Evolutionary conservation across 2,888 invertebrate species (phyloP), one percentile per base, ranked within the genome.

Genomic region (Rhopalosiphum nymphaeae): DNA sequence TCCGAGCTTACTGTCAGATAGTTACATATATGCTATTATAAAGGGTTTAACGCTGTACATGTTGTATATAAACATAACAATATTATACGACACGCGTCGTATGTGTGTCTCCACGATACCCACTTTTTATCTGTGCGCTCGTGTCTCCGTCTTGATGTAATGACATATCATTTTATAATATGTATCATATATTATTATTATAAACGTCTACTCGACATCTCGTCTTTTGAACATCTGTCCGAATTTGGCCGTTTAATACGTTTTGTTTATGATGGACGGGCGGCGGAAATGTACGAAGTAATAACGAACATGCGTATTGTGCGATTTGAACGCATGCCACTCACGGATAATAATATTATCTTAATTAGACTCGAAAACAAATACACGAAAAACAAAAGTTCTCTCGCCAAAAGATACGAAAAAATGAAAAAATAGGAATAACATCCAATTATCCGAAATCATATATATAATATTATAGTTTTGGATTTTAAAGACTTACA

Each of bases 1-100:
- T 93, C 93, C 90, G 94, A 91, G 94, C 94, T 94, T 94, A 94
- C 90, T 94, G 94, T 94, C 94, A 86, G 21, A 57, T 46, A 78
- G 94, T 94, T 91, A 90, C n/a, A 85, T 46, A 87, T 42, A 44
- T 61, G 53, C 86, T 86, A 67, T 93, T 93, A 67, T 85, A 86
- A 91, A 85, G 44, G 53, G 93, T 78, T 78, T 78, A 78, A 78
- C 78, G 78, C 9, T 78, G 78, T 92, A 67, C 46, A 67, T n/a
- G 67, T 10, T n/a, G 49, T 67, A 49, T 87, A 86, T 46, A 84
- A 21, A 89, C 56, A 36, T 78, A 78, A 78, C 78, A 78, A 36
- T 78, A 36, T 36, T 78, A 78, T 78, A 78, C 36, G 78, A 36
- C 78, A 78, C 36, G 78, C 36, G 21, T 78, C 78, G 36, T 78